Evolutionary conservation across 2,888 invertebrate species (phyloP), one percentile per base, ranked within the genome.

Genomic region (Temnothorax unifasciatus): DNA sequence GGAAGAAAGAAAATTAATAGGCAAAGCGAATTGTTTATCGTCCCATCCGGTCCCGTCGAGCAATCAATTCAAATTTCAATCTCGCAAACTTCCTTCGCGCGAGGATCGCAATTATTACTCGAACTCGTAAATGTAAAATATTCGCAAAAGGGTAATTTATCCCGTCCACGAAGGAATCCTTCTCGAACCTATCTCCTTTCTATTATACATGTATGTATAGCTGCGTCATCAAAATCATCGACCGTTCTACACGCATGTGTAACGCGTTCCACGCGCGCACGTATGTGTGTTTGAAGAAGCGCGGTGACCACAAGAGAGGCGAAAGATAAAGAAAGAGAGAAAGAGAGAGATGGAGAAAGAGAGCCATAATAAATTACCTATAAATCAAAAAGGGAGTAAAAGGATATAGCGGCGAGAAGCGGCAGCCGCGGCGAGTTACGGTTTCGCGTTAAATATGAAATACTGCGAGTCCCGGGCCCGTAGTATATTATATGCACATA

Each of bases 361-460:
- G 15, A 68, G 44, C 87, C 68, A 87, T 82, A 88, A 90, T 91
- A 90, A 90, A 91, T 90, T 91, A 81, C 59, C 79, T 81, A 89
- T 71, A 77, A 89, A 90, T 89, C 87, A 85, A 85, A 89, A 81
- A 81, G 59, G 38, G 83, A 87, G 47, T 75, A 90, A 91, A 88
- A 88, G 85, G 63, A 89, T 77, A 89, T 77, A 61, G 85, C 85
- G 81, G 86, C 89, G 85, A 90, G 86, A 87, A 85, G 87, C 88
- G 88, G 89, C 88, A 89, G 86, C 88, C 86, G 88, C 88, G 87
- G 91, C 92, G 91, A 93, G 92, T 92, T 92, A 93, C 93, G 93
- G 89, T 93, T 93, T 93, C 93, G 92, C 91, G 92, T 93, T 93
- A 93, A 93, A 93, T 90, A 92, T 93, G 92, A 90, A 90, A 93